Evolutionary conservation across 1,140 invertebrate genomes (phyloP).

Genomic region (Drosophila athabasca): DNA sequence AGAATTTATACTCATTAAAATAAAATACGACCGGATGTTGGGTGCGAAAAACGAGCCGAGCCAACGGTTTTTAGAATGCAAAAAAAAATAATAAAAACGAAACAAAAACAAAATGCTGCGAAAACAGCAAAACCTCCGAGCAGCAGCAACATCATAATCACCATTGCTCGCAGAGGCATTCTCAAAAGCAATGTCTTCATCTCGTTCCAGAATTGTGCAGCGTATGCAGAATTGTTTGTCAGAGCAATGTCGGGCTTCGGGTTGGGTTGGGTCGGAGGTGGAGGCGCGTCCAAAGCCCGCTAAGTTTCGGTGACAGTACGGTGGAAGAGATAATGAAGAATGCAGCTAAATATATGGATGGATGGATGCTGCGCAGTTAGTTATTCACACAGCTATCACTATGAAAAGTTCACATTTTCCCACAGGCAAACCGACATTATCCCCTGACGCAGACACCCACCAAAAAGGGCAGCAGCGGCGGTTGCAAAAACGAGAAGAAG

Average conservation of each 20-base stretch:
- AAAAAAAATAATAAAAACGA: conserved; percentile 29
- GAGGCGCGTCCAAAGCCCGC: conserved; percentile 26
- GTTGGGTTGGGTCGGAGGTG: not conserved
- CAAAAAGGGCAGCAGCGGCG: conserved; percentile 47
- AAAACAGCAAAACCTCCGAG: conserved; percentile 33
- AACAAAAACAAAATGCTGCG: conserved; percentile 25
- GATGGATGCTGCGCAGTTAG: conserved; percentile 36
- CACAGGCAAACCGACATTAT: conserved; percentile 10
- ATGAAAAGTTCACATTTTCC: conserved; percentile 32
- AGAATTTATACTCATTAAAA: conserved; percentile 79
- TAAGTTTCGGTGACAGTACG: conserved; percentile 37
- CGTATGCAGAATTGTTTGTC: conserved; percentile 41
- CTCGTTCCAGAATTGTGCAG: conserved; percentile 51
- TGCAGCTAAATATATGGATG: conserved; percentile 2
- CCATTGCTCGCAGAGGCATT: conserved; percentile 30
- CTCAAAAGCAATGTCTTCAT: conserved; percentile 56
- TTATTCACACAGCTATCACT: conserved; percentile 26
- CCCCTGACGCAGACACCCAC: conserved; percentile 32
- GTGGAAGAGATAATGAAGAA: conserved; percentile 35
- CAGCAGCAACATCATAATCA: conserved; percentile 32
- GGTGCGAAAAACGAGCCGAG: conserved; percentile 58
- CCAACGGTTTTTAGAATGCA: conserved; percentile 68
- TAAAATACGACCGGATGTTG: conserved; percentile 81
- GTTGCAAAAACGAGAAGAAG: conserved; percentile 6
- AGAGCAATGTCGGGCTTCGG: conserved; percentile 1